Conservation (phyloP, 64 coral and sea anemone species). For the Dendrophyllia cribrosa region DNA sequence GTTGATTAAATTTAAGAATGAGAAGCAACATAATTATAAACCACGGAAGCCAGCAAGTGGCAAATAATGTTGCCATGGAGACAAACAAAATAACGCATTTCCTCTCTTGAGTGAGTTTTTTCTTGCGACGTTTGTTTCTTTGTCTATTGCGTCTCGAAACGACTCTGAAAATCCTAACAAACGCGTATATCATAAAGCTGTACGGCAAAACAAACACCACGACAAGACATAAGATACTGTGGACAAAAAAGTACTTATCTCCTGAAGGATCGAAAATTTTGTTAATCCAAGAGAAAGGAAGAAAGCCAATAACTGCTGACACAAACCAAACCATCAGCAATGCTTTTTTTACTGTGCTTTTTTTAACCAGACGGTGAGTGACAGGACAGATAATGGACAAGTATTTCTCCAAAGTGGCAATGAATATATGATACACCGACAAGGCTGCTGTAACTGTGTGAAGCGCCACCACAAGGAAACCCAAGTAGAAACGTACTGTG, state of each 20-base stretch:
- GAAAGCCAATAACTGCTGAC: background rate
- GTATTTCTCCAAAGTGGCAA: conserved; percentile 35
- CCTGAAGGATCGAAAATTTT: background rate
- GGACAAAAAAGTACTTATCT: background rate
- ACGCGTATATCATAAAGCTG: conserved; percentile 38
- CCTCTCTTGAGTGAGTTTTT: background rate
- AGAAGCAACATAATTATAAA: conserved; percentile 4
- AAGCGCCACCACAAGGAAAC: background rate
- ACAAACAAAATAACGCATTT: conserved; percentile 18
- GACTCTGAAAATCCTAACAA: conserved; percentile 26
- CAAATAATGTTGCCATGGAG: conserved; percentile 12
- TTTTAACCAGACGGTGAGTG: background rate
- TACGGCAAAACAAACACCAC: conserved; percentile 20
- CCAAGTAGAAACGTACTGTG: conserved; percentile 9
- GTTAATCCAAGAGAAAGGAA: conserved; percentile 26
- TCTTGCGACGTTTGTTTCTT: background rate
- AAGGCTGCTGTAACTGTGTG: conserved; percentile 9
- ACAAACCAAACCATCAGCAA: conserved; percentile 10
- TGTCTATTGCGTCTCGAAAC: background rate
- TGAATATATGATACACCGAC: conserved; percentile 8
- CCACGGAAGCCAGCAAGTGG: conserved; percentile 30
- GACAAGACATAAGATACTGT: background rate
- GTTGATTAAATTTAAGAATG: background rate
- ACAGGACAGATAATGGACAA: conserved; percentile 1
- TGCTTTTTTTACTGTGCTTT: background rate